Conservation (phyloP, 2,888 invertebrate genomes). For the Hypsopygia costalis region DNA sequence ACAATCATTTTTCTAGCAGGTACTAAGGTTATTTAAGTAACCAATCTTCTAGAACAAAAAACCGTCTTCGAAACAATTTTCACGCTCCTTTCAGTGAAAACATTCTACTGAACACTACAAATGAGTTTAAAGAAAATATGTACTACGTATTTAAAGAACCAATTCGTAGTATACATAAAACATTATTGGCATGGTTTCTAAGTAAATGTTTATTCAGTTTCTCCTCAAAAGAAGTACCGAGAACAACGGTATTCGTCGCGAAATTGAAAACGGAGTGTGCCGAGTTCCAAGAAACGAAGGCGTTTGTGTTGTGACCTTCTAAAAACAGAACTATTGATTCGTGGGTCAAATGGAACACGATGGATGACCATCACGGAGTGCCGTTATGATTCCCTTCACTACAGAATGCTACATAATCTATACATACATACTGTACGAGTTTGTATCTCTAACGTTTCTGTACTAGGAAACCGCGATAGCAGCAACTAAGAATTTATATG, state of each 20-base stretch:
- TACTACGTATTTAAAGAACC: background rate
- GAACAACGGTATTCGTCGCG: constrained; percentile 52
- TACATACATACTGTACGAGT: no score
- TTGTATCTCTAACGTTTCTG: no score
- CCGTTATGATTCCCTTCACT: background rate
- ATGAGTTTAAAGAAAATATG: background rate
- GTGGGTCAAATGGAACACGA: constrained; percentile 8
- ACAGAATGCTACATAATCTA: no score
- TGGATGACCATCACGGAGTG: background rate
- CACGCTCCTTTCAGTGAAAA: background rate
- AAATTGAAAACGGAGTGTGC: constrained; percentile 53
- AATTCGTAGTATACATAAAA: constrained; percentile 15
- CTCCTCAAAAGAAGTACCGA: constrained; percentile 49
- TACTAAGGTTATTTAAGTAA: no score
- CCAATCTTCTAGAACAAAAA: no score
- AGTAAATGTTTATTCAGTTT: constrained; percentile 40
- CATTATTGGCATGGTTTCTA: constrained; percentile 37
- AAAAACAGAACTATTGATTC: constrained; percentile 26
- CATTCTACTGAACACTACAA: background rate
- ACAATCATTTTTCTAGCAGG: no score
- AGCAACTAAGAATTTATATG: no score
- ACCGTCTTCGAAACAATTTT: no score
- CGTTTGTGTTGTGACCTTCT: constrained; percentile 34
- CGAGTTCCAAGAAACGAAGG: constrained; percentile 39
- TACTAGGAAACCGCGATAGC: no score